phyloP scores from a whole-genome alignment of 1,140 invertebrate genomes.

The Drosophila truncata region DNA sequence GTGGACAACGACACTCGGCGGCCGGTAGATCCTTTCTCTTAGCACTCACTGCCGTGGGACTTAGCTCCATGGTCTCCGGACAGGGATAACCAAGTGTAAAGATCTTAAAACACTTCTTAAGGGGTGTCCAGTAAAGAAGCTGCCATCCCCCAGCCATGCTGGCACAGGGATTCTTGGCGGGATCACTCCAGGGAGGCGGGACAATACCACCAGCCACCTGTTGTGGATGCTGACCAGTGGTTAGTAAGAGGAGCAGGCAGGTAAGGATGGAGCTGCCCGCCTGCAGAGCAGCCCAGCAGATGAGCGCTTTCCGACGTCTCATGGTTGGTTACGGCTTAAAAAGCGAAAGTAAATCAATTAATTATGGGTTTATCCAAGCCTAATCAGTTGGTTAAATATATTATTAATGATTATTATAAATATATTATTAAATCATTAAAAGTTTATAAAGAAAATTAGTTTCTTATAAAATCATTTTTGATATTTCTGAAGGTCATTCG shows the following conservation, averaged over 20 bases:
- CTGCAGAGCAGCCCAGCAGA: conserved; percentile 72
- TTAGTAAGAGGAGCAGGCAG: conserved; percentile 60
- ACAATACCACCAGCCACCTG: conserved; percentile 87
- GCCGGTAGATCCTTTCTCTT: conserved; percentile 81
- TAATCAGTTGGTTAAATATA: not conserved
- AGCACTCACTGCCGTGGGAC: conserved; percentile 86
- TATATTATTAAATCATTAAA: not conserved
- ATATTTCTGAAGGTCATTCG: conserved; percentile 8
- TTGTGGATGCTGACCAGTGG: conserved; percentile 26
- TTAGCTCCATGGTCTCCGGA: conserved; percentile 93
- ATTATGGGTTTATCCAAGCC: conserved; percentile 6
- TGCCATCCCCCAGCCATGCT: conserved; percentile 92
- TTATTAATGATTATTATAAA: too few relatives aligned
- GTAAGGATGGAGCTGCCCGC: conserved; percentile 63
- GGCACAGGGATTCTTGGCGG: conserved; percentile 92
- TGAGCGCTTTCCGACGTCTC: conserved; percentile 72
- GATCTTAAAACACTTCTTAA: conserved; percentile 94
- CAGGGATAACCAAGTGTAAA: conserved; percentile 92
- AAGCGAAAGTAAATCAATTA: conserved; percentile 1
- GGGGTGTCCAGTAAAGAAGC: conserved; percentile 92
- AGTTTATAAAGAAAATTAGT: not conserved
- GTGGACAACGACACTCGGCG: conserved; percentile 91
- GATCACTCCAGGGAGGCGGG: conserved; percentile 93
- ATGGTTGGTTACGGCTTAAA: conserved; percentile 15
- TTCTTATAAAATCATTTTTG: not conserved